These are phyloP conservation scores for Megaceryle torquata DNA, from an alignment of 2,113 vertebrate species.

Conservation along the genomic window DNA sequence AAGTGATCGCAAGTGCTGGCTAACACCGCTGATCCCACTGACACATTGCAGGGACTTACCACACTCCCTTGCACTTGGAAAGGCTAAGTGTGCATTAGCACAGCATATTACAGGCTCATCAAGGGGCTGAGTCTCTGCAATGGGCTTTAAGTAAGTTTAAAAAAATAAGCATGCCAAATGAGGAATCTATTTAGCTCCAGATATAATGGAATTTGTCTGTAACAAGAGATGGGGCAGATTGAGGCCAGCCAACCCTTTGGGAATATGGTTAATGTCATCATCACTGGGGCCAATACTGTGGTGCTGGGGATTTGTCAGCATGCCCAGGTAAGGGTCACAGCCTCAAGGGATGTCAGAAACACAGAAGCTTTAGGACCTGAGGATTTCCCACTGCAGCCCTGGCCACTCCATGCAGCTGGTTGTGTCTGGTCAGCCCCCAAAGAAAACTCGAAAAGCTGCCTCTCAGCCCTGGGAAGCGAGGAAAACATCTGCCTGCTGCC, in stretches of 20 bases:
- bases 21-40: not conserved
- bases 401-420: not conserved
- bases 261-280: not conserved
- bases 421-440: not conserved
- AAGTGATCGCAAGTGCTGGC: not conserved
- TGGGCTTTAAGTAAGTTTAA: not conserved
- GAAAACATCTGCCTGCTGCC: not conserved
- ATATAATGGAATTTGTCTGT: not conserved
- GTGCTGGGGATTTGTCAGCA: not conserved
- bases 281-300: not conserved
- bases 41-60: no score
- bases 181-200: not conserved
- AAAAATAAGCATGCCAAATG: not conserved
- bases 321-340: not conserved
- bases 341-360: not conserved
- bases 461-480: not conserved
- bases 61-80: not conserved
- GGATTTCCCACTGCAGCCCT: not conserved
- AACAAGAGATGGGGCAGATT: not conserved
- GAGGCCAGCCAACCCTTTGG: not conserved
- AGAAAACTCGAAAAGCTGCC: no score
- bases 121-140: not conserved
- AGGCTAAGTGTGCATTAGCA: not conserved
- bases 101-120: not conserved
- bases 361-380: no score